Evolutionary conservation across 2,113 vertebrate genomes (phyloP).

Genomic region (Gobio gobio): DNA sequence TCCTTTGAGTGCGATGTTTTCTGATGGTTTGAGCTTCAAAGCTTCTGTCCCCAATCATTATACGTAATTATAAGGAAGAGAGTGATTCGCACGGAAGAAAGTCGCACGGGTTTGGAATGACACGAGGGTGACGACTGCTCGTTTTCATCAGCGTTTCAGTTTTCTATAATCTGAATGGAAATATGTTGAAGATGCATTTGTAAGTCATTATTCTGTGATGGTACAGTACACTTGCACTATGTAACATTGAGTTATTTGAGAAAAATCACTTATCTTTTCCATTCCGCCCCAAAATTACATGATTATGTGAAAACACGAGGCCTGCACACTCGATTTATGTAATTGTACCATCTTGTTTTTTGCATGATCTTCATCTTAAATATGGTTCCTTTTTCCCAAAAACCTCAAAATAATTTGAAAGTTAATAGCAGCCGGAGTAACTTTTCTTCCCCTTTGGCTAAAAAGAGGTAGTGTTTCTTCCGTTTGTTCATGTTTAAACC

Average conservation of each 20-base stretch:
- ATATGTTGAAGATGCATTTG: conserved; percentile 1
- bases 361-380: not conserved
- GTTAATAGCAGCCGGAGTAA: too few species aligned
- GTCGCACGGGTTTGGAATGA: not conserved
- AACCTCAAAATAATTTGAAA: not conserved
- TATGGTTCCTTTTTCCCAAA: not conserved
- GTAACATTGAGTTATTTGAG: not conserved
- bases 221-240: not conserved
- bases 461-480: not conserved
- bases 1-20: not conserved
- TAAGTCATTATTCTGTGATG: not conserved
- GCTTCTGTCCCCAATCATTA: not conserved
- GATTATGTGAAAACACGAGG: not conserved
- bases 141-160: not conserved
- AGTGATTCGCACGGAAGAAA: not conserved
- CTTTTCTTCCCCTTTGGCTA: too few species aligned
- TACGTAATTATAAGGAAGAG: not conserved
- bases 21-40: not conserved
- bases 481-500: not conserved
- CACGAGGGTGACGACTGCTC: not conserved
- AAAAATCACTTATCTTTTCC: not conserved
- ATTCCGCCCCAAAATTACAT: not conserved
- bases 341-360: not conserved
- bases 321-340: not conserved
- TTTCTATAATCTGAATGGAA: conserved; percentile 14